These are phyloP conservation scores for Elaeidobius kamerunicus DNA, from an alignment of 2,888 invertebrate genomes.

Conservation along the genomic window DNA sequence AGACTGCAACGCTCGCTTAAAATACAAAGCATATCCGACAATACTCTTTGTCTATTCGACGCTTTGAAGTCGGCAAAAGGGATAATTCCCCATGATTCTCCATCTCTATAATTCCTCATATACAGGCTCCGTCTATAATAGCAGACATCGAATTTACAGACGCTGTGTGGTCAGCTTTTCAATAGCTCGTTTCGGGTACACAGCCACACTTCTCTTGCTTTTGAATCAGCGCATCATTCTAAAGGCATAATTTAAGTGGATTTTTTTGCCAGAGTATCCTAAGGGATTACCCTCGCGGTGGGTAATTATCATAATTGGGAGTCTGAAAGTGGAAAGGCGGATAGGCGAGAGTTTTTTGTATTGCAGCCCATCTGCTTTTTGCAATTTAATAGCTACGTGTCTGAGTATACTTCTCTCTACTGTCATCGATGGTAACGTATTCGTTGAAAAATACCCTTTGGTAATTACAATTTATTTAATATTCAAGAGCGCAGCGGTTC, in stretches of 20 bases:
- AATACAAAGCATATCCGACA: slow-evolving; percentile 1
- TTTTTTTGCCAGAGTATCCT: slow-evolving; percentile 6
- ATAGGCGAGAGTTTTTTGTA: slow-evolving; percentile 6
- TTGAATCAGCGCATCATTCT: slow-evolving; percentile 21
- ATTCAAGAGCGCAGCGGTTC: too few species aligned
- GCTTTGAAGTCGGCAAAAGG: slow-evolving; percentile 1
- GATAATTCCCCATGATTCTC: too few species aligned
- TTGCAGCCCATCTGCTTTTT: too few species aligned
- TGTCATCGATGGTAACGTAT: too few species aligned
- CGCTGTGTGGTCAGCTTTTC: slow-evolving; percentile 9
- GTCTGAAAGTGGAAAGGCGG: slow-evolving; percentile 7
- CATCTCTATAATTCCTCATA: not conserved
- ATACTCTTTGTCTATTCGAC: not conserved
- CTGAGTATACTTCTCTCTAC: too few species aligned
- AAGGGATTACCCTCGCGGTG: not conserved
- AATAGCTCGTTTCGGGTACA: slow-evolving; percentile 2
- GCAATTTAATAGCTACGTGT: too few species aligned
- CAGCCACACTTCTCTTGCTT: slow-evolving; percentile 2
- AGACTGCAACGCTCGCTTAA: not conserved
- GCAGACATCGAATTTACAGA: not conserved
- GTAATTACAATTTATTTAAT: too few species aligned
- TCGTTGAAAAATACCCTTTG: too few species aligned
- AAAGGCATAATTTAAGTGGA: slow-evolving; percentile 17
- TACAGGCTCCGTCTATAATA: not conserved
- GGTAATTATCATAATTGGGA: slow-evolving; percentile 22